These are phyloP conservation scores for Lynx canadensis DNA, from an alignment of 2,113 vertebrate genomes.

Conservation along the genomic window DNA sequence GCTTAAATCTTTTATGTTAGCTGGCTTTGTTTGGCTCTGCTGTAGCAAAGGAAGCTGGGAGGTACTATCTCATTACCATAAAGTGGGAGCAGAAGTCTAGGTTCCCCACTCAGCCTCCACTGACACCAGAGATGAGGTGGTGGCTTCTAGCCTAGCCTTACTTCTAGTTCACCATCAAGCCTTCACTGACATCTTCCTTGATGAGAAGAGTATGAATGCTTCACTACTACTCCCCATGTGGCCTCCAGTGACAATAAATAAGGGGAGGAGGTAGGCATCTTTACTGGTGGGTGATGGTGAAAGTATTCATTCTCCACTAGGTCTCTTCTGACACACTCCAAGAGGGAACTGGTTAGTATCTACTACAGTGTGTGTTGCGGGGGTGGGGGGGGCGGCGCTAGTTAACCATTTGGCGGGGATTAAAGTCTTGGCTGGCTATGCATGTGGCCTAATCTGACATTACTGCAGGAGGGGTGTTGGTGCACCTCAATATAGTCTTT, in stretches of 20 bases:
- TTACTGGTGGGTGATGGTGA: not conserved
- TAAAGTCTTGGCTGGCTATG: not conserved
- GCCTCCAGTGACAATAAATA: not conserved
- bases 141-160: not conserved
- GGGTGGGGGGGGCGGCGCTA: not conserved
- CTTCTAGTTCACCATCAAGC: not conserved
- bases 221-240: not conserved
- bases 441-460: not conserved
- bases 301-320: not conserved
- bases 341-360: not conserved
- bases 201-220: not conserved
- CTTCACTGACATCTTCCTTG: not conserved
- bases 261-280: not conserved
- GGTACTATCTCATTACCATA: not conserved
- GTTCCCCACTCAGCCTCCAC: not conserved
- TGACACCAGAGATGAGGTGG: not conserved
- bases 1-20: not conserved
- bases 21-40: not conserved
- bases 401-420: not conserved
- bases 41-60: not conserved
- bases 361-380: not conserved
- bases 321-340: not conserved
- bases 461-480: not conserved
- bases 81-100: not conserved
- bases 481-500: not conserved